These are phyloP conservation scores for Luperina nickerlii DNA, from an alignment of 2,888 invertebrate genomes.

Conservation along the genomic window DNA sequence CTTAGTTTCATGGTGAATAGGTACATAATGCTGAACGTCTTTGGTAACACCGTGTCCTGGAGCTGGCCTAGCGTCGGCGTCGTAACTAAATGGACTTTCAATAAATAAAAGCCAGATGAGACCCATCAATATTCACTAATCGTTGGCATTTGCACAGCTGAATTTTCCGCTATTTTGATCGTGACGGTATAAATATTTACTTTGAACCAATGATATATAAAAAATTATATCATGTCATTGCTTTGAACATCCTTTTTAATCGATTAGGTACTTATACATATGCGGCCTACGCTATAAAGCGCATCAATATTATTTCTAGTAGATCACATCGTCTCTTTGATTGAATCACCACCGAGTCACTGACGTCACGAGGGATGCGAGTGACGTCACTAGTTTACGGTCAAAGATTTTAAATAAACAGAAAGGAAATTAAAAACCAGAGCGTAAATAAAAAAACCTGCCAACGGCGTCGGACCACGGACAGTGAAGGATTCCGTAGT, in stretches of 20 bases:
- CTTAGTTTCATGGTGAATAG: not conserved
- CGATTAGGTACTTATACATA: not conserved
- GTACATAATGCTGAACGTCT: not conserved
- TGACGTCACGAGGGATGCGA: slow-evolving; percentile 45
- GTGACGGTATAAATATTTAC: not conserved
- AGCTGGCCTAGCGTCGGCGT: not conserved
- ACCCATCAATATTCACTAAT: not conserved
- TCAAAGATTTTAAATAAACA: slow-evolving; percentile 45
- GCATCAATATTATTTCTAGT: not conserved
- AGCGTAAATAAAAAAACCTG: not conserved
- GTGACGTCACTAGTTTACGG: slow-evolving; percentile 49
- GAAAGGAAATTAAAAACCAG: not conserved
- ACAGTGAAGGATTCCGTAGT: not conserved
- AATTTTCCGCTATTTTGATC: not conserved
- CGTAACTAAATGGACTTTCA: not conserved
- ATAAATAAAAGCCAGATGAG: not conserved
- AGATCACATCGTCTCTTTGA: slow-evolving; percentile 29
- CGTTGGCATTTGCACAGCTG: not conserved
- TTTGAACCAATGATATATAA: too few species aligned
- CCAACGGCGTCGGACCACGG: not conserved
- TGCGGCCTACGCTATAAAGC: not conserved
- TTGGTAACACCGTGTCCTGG: not conserved
- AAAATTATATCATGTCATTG: too few species aligned
- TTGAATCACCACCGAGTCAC: slow-evolving; percentile 26
- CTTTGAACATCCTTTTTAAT: not conserved